These are phyloP conservation scores for Chelmon rostratus DNA, from an alignment of 2,797 vertebrate genomes.

Conservation along the genomic window DNA sequence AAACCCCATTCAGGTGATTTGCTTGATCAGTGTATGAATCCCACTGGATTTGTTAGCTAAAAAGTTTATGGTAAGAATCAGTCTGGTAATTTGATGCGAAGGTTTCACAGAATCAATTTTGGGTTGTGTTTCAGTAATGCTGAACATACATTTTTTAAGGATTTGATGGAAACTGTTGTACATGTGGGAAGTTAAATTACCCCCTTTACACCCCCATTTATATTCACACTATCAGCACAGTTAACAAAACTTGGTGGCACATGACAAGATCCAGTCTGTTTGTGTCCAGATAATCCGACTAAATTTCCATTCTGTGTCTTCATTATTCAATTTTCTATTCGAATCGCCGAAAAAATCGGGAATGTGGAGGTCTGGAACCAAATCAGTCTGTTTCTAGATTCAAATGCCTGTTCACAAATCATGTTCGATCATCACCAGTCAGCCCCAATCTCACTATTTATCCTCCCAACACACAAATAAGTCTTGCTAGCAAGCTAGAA, in stretches of 20 bases:
- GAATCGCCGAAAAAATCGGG: neutral
- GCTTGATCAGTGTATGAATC: neutral
- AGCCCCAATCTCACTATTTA: too few relatives aligned
- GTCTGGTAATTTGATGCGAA: neutral
- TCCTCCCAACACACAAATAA: too few relatives aligned
- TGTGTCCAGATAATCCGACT: neutral
- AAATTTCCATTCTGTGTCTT: neutral
- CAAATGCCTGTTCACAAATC: too few relatives aligned
- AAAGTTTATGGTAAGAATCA: neutral
- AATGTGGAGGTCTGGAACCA: neutral
- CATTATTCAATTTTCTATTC: neutral
- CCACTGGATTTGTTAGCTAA: neutral
- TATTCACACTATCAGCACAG: neutral
- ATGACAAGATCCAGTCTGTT: too few relatives aligned
- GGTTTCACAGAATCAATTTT: neutral
- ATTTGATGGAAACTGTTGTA: neutral
- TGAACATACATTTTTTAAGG: neutral
- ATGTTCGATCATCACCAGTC: too few relatives aligned
- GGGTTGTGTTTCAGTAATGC: neutral
- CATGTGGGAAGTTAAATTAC: too few relatives aligned
- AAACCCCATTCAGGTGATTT: slow-evolving; percentile 87
- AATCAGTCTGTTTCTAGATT: neutral
- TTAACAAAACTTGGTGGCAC: neutral
- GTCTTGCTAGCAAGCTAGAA: too few relatives aligned
- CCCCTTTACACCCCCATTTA: neutral